phyloP scores from a whole-genome alignment of 1,140 invertebrate species.

The Danaus melanippus region DNA sequence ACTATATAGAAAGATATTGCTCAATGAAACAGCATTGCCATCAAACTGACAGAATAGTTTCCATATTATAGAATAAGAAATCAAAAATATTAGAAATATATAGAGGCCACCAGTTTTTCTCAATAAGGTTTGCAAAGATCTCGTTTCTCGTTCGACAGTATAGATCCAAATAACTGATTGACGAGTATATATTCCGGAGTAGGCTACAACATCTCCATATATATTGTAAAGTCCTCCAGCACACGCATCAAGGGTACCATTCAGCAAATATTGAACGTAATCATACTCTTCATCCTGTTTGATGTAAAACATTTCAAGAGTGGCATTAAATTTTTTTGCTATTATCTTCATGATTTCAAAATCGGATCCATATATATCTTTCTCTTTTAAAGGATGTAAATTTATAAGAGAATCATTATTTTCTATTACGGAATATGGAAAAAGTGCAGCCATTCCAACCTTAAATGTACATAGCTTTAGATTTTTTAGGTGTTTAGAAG shows the following conservation, averaged over 20 bases:
- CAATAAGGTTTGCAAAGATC: constrained; percentile 41
- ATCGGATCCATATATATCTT: constrained; percentile 36
- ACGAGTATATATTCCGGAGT: constrained; percentile 45
- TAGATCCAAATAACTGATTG: constrained; percentile 50
- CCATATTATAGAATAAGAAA: constrained; percentile 36
- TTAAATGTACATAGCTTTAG: constrained; percentile 41
- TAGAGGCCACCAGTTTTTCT: constrained; percentile 37
- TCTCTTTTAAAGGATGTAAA: constrained; percentile 25
- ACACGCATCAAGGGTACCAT: constrained; percentile 44
- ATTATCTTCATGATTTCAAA: constrained; percentile 49
- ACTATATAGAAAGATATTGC: constrained; percentile 31
- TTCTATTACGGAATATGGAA: constrained; percentile 34
- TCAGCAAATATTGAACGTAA: constrained; percentile 27
- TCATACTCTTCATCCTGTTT: constrained; percentile 30
- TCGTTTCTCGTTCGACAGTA: constrained; percentile 32
- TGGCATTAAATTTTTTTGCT: constrained; percentile 38
- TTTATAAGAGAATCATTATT: constrained; percentile 27
- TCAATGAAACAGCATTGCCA: constrained; percentile 22
- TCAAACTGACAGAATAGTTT: constrained; percentile 35
- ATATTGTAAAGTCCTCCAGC: constrained; percentile 52
- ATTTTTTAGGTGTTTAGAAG: constrained; percentile 29
- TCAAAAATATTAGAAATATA: constrained; percentile 45
- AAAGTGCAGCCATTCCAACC: constrained; percentile 37
- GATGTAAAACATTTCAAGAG: constrained; percentile 32
- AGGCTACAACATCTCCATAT: constrained; percentile 35